Percentiles rank a stretch among this genome's conserved stretches.
phyloP scores from a whole-genome alignment of 2,888 invertebrate genomes.

The Amphipoea lucens region DNA sequence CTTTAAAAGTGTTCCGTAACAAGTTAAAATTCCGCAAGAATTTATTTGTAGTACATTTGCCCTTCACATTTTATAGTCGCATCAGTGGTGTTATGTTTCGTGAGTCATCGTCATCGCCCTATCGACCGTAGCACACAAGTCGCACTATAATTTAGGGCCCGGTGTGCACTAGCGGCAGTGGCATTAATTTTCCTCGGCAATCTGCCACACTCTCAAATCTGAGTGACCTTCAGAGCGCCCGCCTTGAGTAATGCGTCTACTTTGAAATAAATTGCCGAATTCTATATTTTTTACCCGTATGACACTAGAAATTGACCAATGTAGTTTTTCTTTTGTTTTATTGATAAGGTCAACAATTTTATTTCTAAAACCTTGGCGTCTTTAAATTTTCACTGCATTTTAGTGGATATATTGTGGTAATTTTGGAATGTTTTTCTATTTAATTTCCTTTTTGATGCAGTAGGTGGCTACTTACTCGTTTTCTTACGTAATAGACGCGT shows the following conservation, averaged over 20 bases:
- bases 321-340: slow-evolving; percentile 52
- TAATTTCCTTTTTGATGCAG: not conserved
- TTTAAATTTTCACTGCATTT: slow-evolving; percentile 16
- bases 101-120: slow-evolving; percentile 8
- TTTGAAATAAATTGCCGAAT: slow-evolving; percentile 60
- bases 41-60: not conserved
- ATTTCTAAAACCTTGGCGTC: slow-evolving; percentile 39
- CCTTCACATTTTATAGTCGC: not conserved
- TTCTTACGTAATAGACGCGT: not conserved
- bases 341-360: slow-evolving; percentile 25
- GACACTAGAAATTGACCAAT: slow-evolving; percentile 40
- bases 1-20: not conserved
- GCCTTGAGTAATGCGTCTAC: slow-evolving; percentile 55
- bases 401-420: not conserved
- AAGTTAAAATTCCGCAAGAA: not conserved
- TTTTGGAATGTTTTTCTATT: not conserved
- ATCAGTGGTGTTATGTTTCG: not conserved
- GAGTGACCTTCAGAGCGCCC: slow-evolving; percentile 55
- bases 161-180: slow-evolving; percentile 40
- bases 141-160: slow-evolving; percentile 38
- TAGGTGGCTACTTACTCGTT: not conserved
- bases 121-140: not conserved
- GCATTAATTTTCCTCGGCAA: slow-evolving; percentile 62
- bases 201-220: slow-evolving; percentile 69
- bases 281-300: slow-evolving; percentile 47